A percentile compares a stretch with the other conserved stretches of the same genome.
Evolutionary conservation across 2,888 invertebrate species (phyloP).

Genomic region (Electrophaes corylata): DNA sequence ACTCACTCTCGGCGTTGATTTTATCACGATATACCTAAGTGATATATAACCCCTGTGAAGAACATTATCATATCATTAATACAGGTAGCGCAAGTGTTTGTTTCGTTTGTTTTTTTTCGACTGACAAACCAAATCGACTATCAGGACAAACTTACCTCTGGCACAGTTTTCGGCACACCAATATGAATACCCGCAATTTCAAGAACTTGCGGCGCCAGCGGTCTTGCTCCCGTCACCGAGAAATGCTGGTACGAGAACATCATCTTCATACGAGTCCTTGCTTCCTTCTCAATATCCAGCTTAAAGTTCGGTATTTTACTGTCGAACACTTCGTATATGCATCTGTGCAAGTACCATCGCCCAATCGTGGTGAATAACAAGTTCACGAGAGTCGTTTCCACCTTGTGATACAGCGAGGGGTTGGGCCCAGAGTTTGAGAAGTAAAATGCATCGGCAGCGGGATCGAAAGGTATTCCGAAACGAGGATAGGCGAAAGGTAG

Average conservation of each 20-base stretch:
- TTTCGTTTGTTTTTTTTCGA: too few species aligned
- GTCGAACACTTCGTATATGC: conserved; percentile 61
- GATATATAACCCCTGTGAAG: too few species aligned
- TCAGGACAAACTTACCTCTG: conserved; percentile 47
- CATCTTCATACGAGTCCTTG: conserved; percentile 75
- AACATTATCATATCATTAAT: too few species aligned
- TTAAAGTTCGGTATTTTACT: conserved; percentile 68
- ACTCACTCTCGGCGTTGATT: too few species aligned
- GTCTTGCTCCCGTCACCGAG: conserved; percentile 80
- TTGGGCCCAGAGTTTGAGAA: conserved; percentile 63
- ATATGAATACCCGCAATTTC: conserved; percentile 85
- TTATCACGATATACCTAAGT: too few species aligned
- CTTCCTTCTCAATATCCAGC: conserved; percentile 74
- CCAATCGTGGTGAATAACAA: conserved; percentile 46
- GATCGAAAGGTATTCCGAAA: conserved; percentile 76
- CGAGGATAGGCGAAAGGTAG: conserved; percentile 75
- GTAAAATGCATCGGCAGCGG: conserved; percentile 74
- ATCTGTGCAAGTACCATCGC: conserved; percentile 56
- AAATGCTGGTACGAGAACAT: conserved; percentile 86
- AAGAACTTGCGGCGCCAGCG: conserved; percentile 80
- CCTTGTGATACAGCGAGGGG: conserved; percentile 54
- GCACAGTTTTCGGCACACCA: conserved; percentile 50
- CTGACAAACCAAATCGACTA: not conserved
- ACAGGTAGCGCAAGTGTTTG: too few species aligned
- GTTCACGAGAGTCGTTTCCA: conserved; percentile 54